These are phyloP conservation scores for Manis crassicaudata DNA, from an alignment of 2,797 vertebrate species.

Conservation along the genomic window DNA sequence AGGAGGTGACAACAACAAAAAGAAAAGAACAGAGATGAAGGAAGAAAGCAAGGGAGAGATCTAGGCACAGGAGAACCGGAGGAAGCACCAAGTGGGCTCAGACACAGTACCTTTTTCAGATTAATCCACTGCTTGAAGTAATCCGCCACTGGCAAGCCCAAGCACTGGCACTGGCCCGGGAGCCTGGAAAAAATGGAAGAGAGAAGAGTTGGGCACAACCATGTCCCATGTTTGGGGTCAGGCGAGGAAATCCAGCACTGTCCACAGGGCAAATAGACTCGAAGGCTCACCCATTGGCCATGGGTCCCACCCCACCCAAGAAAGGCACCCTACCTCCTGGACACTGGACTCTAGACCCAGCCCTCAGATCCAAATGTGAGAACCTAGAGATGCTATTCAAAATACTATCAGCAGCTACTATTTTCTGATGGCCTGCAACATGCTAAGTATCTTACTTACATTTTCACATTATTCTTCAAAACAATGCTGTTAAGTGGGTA, in stretches of 20 bases:
- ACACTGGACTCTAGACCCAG: neutral
- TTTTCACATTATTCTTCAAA: constrained; percentile 28
- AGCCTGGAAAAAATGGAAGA: constrained; percentile 88
- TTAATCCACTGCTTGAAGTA: constrained; percentile 94
- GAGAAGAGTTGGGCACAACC: constrained; percentile 79
- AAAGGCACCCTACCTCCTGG: neutral
- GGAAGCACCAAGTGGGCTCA: constrained; percentile 34
- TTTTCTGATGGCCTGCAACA: constrained; percentile 4
- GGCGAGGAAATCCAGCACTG: neutral
- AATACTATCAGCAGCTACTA: constrained; percentile 10
- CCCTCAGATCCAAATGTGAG: constrained; percentile 27
- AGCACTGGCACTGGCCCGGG: constrained; percentile 90
- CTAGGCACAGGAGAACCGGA: neutral
- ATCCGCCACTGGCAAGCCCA: constrained; percentile 91
- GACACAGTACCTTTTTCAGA: constrained; percentile 91
- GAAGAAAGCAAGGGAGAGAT: neutral
- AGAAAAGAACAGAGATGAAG: constrained; percentile 52
- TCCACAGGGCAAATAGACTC: neutral
- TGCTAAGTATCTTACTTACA: neutral
- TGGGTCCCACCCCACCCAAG: neutral
- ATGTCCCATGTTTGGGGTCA: neutral
- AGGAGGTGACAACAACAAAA: constrained; percentile 49
- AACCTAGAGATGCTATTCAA: neutral
- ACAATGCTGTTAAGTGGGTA: neutral
- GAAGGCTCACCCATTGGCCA: neutral